A percentile compares a stretch with the other conserved stretches of the same genome.
Evolutionary conservation across 2,888 invertebrate species (phyloP).

Genomic region (Ennomos fuscantarius): DNA sequence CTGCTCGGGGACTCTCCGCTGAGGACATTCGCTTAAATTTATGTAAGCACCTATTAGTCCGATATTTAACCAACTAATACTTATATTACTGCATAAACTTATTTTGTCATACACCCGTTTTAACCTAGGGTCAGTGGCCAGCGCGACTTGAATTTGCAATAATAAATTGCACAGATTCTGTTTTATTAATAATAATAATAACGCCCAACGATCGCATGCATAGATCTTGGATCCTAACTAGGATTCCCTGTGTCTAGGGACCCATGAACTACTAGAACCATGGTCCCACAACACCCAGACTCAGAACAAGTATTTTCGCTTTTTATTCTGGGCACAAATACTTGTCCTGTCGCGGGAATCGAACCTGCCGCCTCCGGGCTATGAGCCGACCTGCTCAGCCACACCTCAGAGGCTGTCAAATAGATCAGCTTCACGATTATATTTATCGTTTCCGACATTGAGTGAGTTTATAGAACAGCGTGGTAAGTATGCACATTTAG

Average conservation of each 20-base stretch:
- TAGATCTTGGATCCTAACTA: no score
- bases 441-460: conserved; percentile 36
- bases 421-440: conserved; percentile 16
- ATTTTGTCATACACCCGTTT: conserved; percentile 9
- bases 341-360: no score
- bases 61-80: conserved; percentile 37
- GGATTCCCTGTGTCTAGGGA: no score
- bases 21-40: conserved; percentile 55
- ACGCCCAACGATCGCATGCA: no score
- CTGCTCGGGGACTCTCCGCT: conserved; percentile 69
- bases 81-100: conserved; percentile 21
- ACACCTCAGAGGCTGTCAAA: no score
- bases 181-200: conserved; percentile 1
- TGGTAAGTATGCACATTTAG: conserved; percentile 54
- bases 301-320: no score
- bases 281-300: no score
- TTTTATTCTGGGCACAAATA: no score
- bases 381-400: no score
- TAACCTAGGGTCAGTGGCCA: conserved; percentile 13
- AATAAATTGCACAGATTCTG: conserved; percentile 5
- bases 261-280: no score
- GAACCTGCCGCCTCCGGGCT: no score
- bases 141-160: conserved; percentile 8
- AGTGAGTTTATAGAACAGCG: conserved; percentile 46
- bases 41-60: conserved; percentile 48